phyloP scores from a whole-genome alignment of 2,113 vertebrate species.

The Benthochromis sp. region DNA sequence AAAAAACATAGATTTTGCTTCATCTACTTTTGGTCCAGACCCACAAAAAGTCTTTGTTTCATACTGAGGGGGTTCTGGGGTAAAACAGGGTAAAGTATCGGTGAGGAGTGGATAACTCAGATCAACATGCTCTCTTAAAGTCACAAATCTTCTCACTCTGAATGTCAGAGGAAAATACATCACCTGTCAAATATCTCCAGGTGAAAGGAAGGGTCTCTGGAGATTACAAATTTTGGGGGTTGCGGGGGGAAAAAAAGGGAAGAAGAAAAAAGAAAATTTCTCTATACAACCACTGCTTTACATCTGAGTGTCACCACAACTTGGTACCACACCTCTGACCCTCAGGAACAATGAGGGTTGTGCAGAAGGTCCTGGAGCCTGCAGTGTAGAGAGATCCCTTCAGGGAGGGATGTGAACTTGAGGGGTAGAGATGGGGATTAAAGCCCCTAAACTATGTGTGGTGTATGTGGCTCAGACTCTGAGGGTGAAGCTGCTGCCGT shows the following conservation, averaged over 20 bases:
- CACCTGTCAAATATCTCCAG: constrained; percentile 6
- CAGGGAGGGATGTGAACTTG: not conserved
- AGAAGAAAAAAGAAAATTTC: not conserved
- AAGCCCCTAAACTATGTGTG: constrained; percentile 61
- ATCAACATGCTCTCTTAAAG: not conserved
- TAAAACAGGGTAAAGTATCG: not conserved
- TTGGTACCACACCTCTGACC: not conserved
- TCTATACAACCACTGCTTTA: constrained; percentile 30
- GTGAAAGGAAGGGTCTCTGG: constrained; percentile 16
- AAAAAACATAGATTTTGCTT: not conserved
- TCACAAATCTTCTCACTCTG: constrained; percentile 46
- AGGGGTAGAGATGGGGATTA: not conserved
- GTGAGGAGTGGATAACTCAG: not conserved
- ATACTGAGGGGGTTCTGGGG: not conserved
- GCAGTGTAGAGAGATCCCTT: constrained; percentile 19
- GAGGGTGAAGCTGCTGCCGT: constrained; percentile 96
- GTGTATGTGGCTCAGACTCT: constrained; percentile 86
- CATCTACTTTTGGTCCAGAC: constrained; percentile 9
- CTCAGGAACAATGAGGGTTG: not conserved
- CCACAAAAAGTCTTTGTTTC: not conserved
- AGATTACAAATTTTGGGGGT: not conserved
- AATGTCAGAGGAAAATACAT: constrained; percentile 59
- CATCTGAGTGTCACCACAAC: not conserved
- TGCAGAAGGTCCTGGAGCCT: constrained; percentile 16
- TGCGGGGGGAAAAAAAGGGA: accelerated